Conservation (phyloP, 1,140 invertebrate genomes). For the Cotesia glomerata region DNA sequence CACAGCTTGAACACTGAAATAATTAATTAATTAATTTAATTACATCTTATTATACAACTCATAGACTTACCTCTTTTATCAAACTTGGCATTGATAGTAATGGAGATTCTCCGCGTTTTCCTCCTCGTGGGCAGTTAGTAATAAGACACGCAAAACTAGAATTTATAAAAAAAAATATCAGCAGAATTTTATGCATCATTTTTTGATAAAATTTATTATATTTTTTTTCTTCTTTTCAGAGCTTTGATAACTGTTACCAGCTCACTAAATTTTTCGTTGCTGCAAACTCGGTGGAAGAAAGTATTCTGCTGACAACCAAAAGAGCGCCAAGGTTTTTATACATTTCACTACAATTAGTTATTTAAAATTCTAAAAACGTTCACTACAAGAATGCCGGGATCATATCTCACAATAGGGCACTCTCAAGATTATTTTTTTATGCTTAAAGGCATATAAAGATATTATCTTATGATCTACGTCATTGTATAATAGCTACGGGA, state of each 20-base stretch:
- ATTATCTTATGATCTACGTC: no score
- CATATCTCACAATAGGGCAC: slow-evolving; percentile 44
- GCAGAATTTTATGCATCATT: slow-evolving; percentile 37
- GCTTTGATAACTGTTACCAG: background rate
- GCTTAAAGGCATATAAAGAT: slow-evolving; percentile 1
- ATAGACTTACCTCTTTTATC: slow-evolving; percentile 47
- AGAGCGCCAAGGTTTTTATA: slow-evolving; percentile 20
- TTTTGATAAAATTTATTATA: background rate
- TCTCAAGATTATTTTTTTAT: slow-evolving; percentile 42
- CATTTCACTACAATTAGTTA: background rate
- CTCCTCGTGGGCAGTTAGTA: slow-evolving; percentile 65
- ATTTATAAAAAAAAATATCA: slow-evolving; percentile 39
- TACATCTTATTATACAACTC: background rate
- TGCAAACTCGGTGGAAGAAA: background rate
- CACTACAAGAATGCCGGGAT: slow-evolving; percentile 23
- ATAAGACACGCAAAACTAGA: slow-evolving; percentile 60
- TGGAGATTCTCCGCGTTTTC: slow-evolving; percentile 58
- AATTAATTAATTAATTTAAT: slow-evolving; percentile 21
- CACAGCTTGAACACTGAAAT: slow-evolving; percentile 61
- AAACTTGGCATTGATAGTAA: slow-evolving; percentile 45
- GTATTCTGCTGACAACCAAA: background rate
- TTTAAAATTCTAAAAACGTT: slow-evolving; percentile 7
- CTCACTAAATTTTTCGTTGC: background rate
- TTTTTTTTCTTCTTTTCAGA: background rate
- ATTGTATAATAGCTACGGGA: background rate